Base-by-base conservation (phyloP, 2,797 vertebrate genomes). In the Helarctos malayanus region DNA sequence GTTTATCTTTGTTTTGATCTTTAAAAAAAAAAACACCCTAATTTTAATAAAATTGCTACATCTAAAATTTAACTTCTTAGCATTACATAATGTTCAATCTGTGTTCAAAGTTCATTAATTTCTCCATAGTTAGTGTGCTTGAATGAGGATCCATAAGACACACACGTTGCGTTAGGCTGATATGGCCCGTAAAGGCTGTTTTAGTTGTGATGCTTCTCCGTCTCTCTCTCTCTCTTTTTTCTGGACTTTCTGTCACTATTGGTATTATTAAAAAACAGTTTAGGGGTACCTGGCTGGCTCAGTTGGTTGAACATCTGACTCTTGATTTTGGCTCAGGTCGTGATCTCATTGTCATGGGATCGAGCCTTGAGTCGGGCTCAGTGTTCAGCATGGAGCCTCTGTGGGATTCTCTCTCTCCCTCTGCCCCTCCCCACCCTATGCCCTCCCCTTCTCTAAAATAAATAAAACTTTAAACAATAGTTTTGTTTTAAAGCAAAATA, bases 401-500 rank as follows among this genome's bases (percentile, higher is more conserved):
- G 18, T 49, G 27, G 15, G 45, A 75, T 49, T 32, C 25, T 47
- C 3, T 47, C 7, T 32, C 15, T 75, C 27, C 73, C 45, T 18
- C 41, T 75, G 15, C 73, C 15, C 27, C 27, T 75, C 73, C 41
- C 73, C 9, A 47, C 27, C 15, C 15, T 1, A 16, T 27, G 32
- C 4, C 13, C 12, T 13, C 41, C 41, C 41, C 41, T 41, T 18
- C 8, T 18, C 27, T 18, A 75, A 75, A 47, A 75, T 29, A 63
- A 63, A 32, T 32, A 63, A 73, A 16, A 29, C 4, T 29, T 18
- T 38, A 45, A 76, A 76, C 14, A 75, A 38, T 38, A 92, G 32
- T 49, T 89, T 89, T 61, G 5, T 61, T 93, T 89, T 69, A 83
- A 83, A 90, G 35, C 80, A 75, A 92, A 93, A 63, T 49, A 29